Evolutionary conservation across 2,113 vertebrate genomes (phyloP).

Genomic region (Phrynosoma platyrhinos): DNA sequence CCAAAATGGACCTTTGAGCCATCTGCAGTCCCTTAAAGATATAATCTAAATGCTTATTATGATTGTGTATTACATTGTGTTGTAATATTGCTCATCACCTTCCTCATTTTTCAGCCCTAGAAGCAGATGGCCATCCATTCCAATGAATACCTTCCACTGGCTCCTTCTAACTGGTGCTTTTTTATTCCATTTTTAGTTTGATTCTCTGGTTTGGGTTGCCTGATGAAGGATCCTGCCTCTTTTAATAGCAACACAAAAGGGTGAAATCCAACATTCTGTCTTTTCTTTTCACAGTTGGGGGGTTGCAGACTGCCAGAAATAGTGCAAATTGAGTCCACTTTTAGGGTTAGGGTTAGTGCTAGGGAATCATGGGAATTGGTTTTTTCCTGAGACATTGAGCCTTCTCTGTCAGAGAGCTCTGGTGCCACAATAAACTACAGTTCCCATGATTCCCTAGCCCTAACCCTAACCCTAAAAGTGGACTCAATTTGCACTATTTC

Average conservation of each 20-base stretch:
- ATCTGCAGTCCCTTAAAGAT: no score
- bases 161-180: not conserved
- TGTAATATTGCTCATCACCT: not conserved
- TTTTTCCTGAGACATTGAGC: no score
- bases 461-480: no score
- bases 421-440: no score
- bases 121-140: not conserved
- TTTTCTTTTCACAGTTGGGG: not conserved
- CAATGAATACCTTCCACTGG: not conserved
- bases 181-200: not conserved
- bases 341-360: no score
- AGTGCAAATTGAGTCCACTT: no score
- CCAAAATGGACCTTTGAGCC: no score
- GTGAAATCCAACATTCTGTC: not conserved
- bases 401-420: no score
- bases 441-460: no score
- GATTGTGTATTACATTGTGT: not conserved
- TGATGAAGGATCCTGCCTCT: not conserved
- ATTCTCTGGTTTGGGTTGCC: not conserved
- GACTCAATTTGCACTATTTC: no score
- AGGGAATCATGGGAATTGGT: no score
- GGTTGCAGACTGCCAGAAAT: no score
- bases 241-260: not conserved
- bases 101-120: not conserved
- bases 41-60: not conserved